These are phyloP conservation scores for Syndactyla subalaris DNA, from an alignment of 2,797 vertebrate genomes.

Conservation along the genomic window DNA sequence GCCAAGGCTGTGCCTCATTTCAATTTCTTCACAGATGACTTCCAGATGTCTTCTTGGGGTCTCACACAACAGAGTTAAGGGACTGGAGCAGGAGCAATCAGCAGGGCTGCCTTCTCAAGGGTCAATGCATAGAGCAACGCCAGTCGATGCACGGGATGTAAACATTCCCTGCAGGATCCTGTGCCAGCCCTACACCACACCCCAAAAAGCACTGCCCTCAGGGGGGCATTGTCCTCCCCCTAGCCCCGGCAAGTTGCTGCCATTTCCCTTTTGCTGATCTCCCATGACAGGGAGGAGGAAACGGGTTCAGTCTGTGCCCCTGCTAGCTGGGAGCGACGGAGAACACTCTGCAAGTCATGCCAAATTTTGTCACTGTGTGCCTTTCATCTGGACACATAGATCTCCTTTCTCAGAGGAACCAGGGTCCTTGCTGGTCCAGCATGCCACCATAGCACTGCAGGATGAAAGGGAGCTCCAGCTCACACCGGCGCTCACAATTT, in stretches of 20 bases:
- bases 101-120: neutral
- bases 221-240: fast-evolving
- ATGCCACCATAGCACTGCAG: neutral
- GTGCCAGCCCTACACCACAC: neutral
- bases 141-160: neutral
- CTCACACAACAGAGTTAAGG: neutral
- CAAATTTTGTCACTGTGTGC: neutral
- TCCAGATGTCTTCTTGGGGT: neutral
- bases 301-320: neutral
- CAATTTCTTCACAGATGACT: neutral
- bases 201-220: neutral
- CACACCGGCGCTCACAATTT: neutral
- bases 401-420: neutral
- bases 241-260: neutral
- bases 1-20: neutral
- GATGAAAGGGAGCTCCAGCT: fast-evolving
- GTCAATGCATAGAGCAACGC: fast-evolving
- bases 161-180: neutral
- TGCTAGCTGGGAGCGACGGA: neutral
- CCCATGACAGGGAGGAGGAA: neutral
- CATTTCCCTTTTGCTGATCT: neutral
- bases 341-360: fast-evolving
- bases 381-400: neutral
- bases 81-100: neutral
- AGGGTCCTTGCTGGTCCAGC: neutral